Base-by-base conservation (phyloP, 2,888 invertebrate genomes). In the Formica aserva region DNA sequence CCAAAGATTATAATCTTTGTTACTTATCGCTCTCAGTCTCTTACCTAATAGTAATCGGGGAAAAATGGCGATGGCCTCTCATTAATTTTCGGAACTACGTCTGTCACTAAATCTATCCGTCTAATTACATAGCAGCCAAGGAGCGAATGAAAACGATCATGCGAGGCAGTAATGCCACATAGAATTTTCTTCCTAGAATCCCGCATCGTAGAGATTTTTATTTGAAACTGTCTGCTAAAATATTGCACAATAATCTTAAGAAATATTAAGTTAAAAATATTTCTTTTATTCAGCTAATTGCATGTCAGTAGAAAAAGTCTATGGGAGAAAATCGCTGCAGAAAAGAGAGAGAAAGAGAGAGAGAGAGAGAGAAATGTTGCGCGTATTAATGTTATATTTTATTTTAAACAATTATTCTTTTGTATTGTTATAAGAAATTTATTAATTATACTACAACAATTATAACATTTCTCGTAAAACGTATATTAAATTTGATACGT, bases 11-110 rank as follows among this genome's bases (percentile, higher is more conserved):
- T 60, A 26, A 60, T 45, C 26, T 74, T 74, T 52, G 35, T 74
- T 66, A 60, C 32, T 55, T 66, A 65, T 76, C 29, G 9, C 22
- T 22, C 32, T 52, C 18, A 65, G 18, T 18, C 6, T 52, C 22
- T 66, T 35, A 77, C 1, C 18, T 6, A 3, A 26, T 18, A 35
- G 52, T 41, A 55, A 13, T 57, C 76, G 60, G 38, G 45, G 76
- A 76, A 85, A 72, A 85, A 85, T 75, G 32, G 32, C 22, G 62
- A 75, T 67, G 62, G 81, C 22, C 55, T 62, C 63, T 84, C 63
- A 84, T 85, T 72, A 85, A 69, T 84, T 84, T 76, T 48, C 13
- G 62, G 82, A 82, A 48, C 18, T 18, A 48, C 8, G 18, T 8
- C 6, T 18, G 48, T 48, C 71, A 71, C 55, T 22, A 22, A 84